Conservation (phyloP, 2,888 invertebrate species). For the Fragum sueziense region DNA sequence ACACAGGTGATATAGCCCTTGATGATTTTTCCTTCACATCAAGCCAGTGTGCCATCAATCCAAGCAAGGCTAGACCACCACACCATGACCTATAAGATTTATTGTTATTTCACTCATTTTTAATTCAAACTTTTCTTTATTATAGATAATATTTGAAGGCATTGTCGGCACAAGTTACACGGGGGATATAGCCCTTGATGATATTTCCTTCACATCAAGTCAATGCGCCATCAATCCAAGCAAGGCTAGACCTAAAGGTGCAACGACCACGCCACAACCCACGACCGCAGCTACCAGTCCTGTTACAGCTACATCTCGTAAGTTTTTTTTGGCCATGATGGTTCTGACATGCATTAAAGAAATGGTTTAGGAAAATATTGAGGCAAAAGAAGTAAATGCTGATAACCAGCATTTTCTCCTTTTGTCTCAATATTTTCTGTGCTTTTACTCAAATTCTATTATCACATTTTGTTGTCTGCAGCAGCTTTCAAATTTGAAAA, state of each 20-base stretch:
- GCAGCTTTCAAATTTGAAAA: no score
- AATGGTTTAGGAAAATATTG: no score
- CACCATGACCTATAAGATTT: no score
- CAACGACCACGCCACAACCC: slow-evolving; percentile 52
- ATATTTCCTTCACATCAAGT: slow-evolving; percentile 64
- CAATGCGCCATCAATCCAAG: slow-evolving; percentile 61
- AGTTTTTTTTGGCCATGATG: slow-evolving; percentile 12
- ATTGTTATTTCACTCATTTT: no score
- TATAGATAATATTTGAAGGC: slow-evolving; percentile 70
- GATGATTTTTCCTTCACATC: slow-evolving; percentile 69
- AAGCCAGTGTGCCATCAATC: slow-evolving; percentile 60
- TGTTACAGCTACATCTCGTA: slow-evolving; percentile 65
- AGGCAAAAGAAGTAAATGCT: no score
- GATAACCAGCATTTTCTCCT: no score
- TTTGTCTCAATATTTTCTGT: no score
- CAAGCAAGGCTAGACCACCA: slow-evolving; percentile 62
- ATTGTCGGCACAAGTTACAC: slow-evolving; percentile 57
- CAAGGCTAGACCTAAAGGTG: slow-evolving; percentile 59
- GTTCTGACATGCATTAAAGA: no score
- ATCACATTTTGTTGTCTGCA: no score
- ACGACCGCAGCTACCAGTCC: slow-evolving; percentile 53
- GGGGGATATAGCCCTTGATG: slow-evolving; percentile 74
- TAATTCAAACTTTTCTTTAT: no score
- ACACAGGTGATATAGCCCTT: slow-evolving; percentile 69
- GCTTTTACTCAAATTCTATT: no score